Evolutionary conservation across 2,113 vertebrate genomes (phyloP).

Genomic region (Ameiurus melas): DNA sequence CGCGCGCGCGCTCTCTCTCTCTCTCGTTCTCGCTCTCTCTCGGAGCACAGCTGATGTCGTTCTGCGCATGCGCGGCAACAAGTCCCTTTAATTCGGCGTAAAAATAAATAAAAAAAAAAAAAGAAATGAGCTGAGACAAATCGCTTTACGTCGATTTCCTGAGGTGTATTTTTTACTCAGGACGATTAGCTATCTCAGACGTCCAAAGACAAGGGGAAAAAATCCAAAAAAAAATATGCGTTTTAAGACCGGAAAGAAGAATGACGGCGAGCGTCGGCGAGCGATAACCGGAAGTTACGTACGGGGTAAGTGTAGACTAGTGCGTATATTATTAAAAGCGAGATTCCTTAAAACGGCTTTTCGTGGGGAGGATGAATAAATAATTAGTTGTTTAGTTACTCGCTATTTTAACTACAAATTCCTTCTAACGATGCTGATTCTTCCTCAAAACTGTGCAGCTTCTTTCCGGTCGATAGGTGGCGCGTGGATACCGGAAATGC

Average conservation of each 20-base stretch:
- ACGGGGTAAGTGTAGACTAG: not conserved
- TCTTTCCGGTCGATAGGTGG: slow-evolving; percentile 5
- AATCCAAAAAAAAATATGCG: not conserved
- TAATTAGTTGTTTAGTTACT: too few relatives aligned
- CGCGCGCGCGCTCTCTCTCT: too few relatives aligned
- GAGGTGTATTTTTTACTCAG: not conserved
- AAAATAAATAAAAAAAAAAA: not conserved
- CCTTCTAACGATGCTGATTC: not conserved
- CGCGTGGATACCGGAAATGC: slow-evolving; percentile 1
- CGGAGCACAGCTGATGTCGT: not conserved
- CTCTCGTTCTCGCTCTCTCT: not conserved
- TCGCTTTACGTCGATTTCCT: not conserved
- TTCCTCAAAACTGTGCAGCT: not conserved
- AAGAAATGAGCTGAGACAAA: not conserved
- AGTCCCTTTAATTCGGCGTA: not conserved
- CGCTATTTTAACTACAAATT: not conserved
- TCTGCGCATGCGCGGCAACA: slow-evolving; percentile 38
- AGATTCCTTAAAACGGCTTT: not conserved
- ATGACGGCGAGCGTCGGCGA: not conserved
- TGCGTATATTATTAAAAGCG: not conserved
- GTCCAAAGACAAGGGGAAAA: not conserved
- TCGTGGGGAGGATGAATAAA: too few relatives aligned
- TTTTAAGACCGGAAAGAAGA: not conserved
- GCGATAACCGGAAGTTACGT: slow-evolving; percentile 9
- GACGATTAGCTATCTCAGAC: too few relatives aligned